These are phyloP conservation scores for Gadus chalcogrammus DNA, from an alignment of 2,113 vertebrate genomes.

Conservation along the genomic window DNA sequence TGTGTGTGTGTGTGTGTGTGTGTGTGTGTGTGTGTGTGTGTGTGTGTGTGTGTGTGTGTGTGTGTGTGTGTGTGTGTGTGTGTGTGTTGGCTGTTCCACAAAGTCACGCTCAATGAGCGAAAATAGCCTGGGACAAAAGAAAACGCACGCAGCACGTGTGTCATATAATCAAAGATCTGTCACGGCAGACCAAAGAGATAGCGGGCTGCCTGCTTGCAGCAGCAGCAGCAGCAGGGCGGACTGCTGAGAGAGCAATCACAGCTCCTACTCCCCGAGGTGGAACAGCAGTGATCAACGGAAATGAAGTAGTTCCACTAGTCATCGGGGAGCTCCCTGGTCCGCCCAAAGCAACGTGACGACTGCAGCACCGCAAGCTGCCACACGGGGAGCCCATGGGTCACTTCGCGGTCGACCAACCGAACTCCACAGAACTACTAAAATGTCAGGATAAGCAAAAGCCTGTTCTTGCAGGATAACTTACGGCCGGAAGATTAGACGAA, in stretches of 20 bases:
- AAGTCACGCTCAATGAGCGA: too few species aligned
- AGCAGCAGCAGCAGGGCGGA: background rate
- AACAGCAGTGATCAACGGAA: slow-evolving; percentile 55
- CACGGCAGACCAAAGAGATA: slow-evolving; percentile 25
- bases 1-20: too few species aligned
- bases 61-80: too few species aligned
- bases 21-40: too few species aligned
- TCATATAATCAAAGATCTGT: slow-evolving; percentile 23
- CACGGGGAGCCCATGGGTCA: background rate
- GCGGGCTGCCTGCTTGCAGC: background rate
- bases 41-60: too few species aligned
- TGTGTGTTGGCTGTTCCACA: too few species aligned
- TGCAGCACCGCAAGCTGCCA: slow-evolving; percentile 16
- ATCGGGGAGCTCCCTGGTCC: slow-evolving; percentile 28
- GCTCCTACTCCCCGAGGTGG: slow-evolving; percentile 32
- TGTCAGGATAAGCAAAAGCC: too few species aligned
- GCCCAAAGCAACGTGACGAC: slow-evolving; percentile 38
- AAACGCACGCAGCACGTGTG: slow-evolving; percentile 1
- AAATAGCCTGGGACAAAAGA: background rate
- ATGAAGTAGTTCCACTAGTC: slow-evolving; percentile 42
- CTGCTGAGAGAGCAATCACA: slow-evolving; percentile 27
- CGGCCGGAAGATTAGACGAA: too few species aligned
- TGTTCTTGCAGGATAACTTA: too few species aligned
- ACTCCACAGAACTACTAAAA: too few species aligned
- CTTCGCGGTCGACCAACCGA: too few species aligned